These are phyloP conservation scores for Agrenia bidenticulata DNA, from an alignment of 2,888 invertebrate species.

Conservation along the genomic window DNA sequence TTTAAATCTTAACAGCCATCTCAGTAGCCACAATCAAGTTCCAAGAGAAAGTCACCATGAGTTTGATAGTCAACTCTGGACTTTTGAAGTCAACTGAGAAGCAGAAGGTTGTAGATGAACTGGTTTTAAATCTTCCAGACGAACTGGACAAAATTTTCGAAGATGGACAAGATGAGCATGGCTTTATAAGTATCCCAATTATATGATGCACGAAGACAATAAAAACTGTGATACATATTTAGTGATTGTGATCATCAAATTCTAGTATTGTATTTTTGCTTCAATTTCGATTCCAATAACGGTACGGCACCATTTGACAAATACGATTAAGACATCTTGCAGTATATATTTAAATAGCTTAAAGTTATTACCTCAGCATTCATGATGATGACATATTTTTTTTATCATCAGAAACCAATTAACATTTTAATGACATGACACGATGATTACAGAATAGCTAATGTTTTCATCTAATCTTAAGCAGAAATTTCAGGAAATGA, in stretches of 20 bases:
- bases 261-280: constrained; percentile 1
- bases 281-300: background rate
- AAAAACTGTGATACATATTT: background rate
- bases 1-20: constrained; percentile 29
- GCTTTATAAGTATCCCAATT: constrained; percentile 45
- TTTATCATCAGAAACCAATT: too few relatives aligned
- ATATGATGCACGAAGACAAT: background rate
- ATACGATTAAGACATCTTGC: constrained; percentile 1
- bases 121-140: constrained; percentile 27
- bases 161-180: constrained; percentile 37
- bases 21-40: constrained; percentile 32
- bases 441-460: too few relatives aligned
- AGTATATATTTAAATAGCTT: too few relatives aligned
- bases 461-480: too few relatives aligned
- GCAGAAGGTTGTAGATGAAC: constrained; percentile 15
- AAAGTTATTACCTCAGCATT: too few relatives aligned
- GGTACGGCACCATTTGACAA: constrained; percentile 12
- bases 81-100: constrained; percentile 16
- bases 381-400: too few relatives aligned
- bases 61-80: constrained; percentile 32
- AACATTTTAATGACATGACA: too few relatives aligned
- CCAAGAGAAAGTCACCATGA: constrained; percentile 33
- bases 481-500: too few relatives aligned
- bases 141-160: constrained; percentile 38
- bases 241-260: background rate